phyloP scores from a whole-genome alignment of 2,888 invertebrate genomes.

The Lepeophtheirus nordmannii region DNA sequence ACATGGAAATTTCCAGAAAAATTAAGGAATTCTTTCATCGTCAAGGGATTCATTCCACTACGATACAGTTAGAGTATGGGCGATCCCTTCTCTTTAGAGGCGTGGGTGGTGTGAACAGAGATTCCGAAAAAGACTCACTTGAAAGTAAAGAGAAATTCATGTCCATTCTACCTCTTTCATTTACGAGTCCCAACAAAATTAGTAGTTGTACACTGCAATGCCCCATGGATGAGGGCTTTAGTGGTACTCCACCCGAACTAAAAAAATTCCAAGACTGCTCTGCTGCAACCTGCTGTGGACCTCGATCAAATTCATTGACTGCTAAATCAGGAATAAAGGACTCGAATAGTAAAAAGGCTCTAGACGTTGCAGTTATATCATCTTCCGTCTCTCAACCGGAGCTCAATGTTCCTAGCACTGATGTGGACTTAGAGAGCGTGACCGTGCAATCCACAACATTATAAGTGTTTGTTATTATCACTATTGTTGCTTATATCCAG shows the following conservation, averaged over 20 bases:
- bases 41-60: conserved; percentile 95
- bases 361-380: background rate
- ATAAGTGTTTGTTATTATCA: background rate
- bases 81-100: background rate
- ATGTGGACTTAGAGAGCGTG: background rate
- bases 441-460: background rate
- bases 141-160: background rate
- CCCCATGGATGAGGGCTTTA: background rate
- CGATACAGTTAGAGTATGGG: conserved; percentile 92
- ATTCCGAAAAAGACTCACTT: background rate
- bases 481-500: no score
- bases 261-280: background rate
- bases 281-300: conserved; percentile 5
- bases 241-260: background rate
- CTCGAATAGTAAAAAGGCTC: background rate
- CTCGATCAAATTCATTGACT: background rate
- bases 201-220: background rate
- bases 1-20: conserved; percentile 58
- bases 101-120: background rate
- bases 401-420: background rate
- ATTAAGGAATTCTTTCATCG: conserved; percentile 95
- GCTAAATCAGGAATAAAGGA: background rate
- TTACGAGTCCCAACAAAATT: background rate
- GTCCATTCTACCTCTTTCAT: background rate
- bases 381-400: background rate